Evolutionary conservation across 2,888 invertebrate genomes (phyloP).

Genomic region (Hirtodrosophila alboralis): DNA sequence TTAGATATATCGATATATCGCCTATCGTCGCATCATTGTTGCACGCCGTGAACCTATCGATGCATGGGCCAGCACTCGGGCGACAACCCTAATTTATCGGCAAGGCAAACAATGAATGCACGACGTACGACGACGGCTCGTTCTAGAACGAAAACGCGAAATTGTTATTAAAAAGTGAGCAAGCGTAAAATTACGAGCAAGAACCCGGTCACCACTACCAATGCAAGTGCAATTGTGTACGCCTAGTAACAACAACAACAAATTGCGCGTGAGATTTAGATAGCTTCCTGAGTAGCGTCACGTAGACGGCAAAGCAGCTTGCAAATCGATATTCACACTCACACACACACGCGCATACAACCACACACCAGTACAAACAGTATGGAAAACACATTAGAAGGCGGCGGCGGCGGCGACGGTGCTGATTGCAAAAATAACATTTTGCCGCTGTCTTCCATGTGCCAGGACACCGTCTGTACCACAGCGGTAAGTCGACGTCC

Average conservation of each 20-base stretch:
- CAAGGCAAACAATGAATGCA: slow-evolving; percentile 61
- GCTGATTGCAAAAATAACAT: slow-evolving; percentile 58
- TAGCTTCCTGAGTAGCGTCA: slow-evolving; percentile 71
- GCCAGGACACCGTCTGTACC: slow-evolving; percentile 37
- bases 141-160: slow-evolving; percentile 63
- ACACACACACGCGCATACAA: slow-evolving; percentile 44
- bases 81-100: slow-evolving; percentile 54
- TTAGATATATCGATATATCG: slow-evolving; percentile 27
- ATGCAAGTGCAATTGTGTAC: slow-evolving; percentile 43
- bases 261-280: slow-evolving; percentile 61
- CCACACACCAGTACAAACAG: slow-evolving; percentile 47
- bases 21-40: neutral
- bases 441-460: slow-evolving; percentile 49
- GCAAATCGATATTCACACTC: slow-evolving; percentile 67
- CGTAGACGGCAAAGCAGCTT: slow-evolving; percentile 68
- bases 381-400: slow-evolving; percentile 65
- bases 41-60: neutral
- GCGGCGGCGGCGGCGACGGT: slow-evolving; percentile 35
- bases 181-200: slow-evolving; percentile 31
- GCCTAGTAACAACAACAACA: slow-evolving; percentile 28
- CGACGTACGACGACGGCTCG: slow-evolving; percentile 53
- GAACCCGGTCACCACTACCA: slow-evolving; percentile 45
- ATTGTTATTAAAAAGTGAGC: slow-evolving; percentile 57
- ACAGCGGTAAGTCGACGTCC: slow-evolving; percentile 37
- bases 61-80: slow-evolving; percentile 10